Conservation (phyloP, 1,140 invertebrate genomes). For the Phymorhynchus buccinoides region DNA sequence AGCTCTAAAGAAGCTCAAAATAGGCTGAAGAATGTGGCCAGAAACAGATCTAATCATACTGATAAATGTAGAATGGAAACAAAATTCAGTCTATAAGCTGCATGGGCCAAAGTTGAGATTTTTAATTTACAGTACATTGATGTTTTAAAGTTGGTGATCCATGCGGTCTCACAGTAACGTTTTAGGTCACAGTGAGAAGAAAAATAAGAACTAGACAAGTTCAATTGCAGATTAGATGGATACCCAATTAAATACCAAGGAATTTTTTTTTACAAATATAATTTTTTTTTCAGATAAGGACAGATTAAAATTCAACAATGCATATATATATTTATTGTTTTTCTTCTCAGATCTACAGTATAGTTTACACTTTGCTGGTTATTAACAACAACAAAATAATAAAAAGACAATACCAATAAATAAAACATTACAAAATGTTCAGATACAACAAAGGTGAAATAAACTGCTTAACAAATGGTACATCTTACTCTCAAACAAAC, state of each 20-base stretch:
- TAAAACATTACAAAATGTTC: background rate
- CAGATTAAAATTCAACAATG: background rate
- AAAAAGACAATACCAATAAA: background rate
- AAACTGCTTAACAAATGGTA: background rate
- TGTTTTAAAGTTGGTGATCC: too few species aligned
- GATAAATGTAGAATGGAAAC: too few species aligned
- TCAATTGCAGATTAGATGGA: background rate
- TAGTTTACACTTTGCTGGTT: too few species aligned
- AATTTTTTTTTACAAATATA: background rate
- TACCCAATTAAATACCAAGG: too few species aligned
- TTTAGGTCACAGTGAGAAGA: background rate
- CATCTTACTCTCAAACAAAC: background rate
- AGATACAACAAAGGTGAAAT: background rate
- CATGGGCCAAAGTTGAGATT: too few species aligned
- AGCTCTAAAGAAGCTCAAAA: too few species aligned
- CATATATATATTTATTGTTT: background rate
- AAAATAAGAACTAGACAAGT: background rate
- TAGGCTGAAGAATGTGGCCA: too few species aligned
- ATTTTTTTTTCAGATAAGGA: background rate
- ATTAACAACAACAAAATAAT: too few species aligned
- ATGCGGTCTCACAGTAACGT: too few species aligned
- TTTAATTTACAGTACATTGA: too few species aligned
- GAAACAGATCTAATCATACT: too few species aligned
- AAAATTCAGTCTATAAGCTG: too few species aligned
- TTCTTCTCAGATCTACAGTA: background rate